A percentile compares a stretch with the other conserved stretches of the same genome.
These are phyloP conservation scores for Gnatocerus cornutus DNA, from an alignment of 2,888 invertebrate species.

Conservation along the genomic window DNA sequence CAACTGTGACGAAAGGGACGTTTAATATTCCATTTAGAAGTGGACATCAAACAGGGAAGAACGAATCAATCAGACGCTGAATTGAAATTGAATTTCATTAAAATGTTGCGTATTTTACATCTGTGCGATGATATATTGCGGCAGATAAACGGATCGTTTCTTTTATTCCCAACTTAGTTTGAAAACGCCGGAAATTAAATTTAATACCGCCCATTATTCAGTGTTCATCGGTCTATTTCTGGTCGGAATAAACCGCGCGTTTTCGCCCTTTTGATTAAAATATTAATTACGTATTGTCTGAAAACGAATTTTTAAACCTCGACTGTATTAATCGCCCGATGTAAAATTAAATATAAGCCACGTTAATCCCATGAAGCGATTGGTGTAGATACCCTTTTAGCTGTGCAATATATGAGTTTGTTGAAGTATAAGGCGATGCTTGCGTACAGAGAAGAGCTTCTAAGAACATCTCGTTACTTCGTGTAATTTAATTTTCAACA, in stretches of 20 bases:
- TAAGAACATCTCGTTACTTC: conserved; percentile 58
- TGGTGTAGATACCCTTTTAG: conserved; percentile 46
- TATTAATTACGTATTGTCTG: conserved; percentile 15
- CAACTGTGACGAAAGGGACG: neutral
- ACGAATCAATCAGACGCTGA: conserved; percentile 5
- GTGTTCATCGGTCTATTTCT: conserved; percentile 16
- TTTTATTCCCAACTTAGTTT: conserved; percentile 30
- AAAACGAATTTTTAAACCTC: conserved; percentile 3
- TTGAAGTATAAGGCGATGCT: conserved; percentile 47
- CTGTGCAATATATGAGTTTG: conserved; percentile 48
- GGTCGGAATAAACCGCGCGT: conserved; percentile 24
- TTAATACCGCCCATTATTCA: conserved; percentile 36
- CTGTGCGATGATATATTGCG: conserved; percentile 18
- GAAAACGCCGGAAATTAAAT: conserved; percentile 45
- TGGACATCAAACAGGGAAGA: neutral
- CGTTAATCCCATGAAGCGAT: conserved; percentile 43
- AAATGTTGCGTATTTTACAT: conserved; percentile 7
- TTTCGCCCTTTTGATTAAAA: conserved; percentile 6
- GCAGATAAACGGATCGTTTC: conserved; percentile 33
- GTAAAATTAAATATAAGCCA: conserved; percentile 36
- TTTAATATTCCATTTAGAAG: conserved; percentile 8
- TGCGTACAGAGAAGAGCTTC: conserved; percentile 46
- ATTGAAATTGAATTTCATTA: neutral
- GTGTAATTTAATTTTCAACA: conserved; percentile 64
- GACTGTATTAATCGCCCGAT: conserved; percentile 19